Evolutionary conservation across 1,140 invertebrate species (phyloP), one percentile per base, ranked within the genome.

Genomic region (Pararge aegeria): DNA sequence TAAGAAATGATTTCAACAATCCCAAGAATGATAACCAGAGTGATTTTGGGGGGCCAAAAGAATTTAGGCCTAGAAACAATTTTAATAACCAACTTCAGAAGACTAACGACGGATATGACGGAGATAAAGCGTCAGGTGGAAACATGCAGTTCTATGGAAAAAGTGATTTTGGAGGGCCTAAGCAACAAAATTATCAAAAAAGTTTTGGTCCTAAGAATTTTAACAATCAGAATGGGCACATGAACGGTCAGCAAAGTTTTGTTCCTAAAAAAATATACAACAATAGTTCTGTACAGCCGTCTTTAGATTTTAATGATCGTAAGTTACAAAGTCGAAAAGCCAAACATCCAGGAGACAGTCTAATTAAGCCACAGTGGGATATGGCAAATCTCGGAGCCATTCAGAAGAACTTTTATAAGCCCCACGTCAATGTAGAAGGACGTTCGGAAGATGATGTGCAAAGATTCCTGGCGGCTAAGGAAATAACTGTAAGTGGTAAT

Each of bases 391-490:
- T 99, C 19, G 93, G 94, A 64, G 94, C 95, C 29, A 98, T 99
- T 81, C 92, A 95, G 58, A 99, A 99, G 90, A 95, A 98, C 89
- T 97, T 99, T 76, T 99, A 99, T 83, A 91, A 94, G 57, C 96
- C 97, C 48, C 95, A 97, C 86, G 92, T 93, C 2, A 94, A 95
- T 89, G 94, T 96, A 13, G 77, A 94, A 34, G 93, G 91, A 30
- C 92, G 95, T 67, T 91, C 93, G 40, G 89, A 94, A 38, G 92
- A 94, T 29, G 96, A 97, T 62, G 93, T 98, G 0, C 92, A 93
- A 48, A 91, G 91, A 30, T 97, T 94, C 82, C 92, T 95, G 37
- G 84, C 92, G 20, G 89, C 93, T 9, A 94, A 96, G 64, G 94
- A 97, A 85, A 97, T 98, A n/a, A 97, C 96, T 15, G 93, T 98